phyloP scores from a whole-genome alignment of 1,140 invertebrate genomes.

The Drosophila persimilis region DNA sequence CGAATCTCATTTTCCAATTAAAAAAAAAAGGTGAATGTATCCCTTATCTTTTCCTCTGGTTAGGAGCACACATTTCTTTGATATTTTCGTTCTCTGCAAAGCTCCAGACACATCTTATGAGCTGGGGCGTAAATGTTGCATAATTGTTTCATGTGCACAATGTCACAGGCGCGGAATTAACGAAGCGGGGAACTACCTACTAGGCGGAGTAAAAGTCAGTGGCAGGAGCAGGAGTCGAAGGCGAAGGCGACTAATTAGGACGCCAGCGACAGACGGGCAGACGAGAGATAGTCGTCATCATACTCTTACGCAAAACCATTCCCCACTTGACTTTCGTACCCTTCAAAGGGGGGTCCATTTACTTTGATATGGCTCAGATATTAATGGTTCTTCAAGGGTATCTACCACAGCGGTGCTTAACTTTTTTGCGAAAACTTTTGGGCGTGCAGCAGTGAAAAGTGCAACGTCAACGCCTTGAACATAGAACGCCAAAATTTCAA shows the following conservation, averaged over 20 bases:
- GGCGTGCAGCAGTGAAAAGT: conserved; percentile 50
- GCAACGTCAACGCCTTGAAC: conserved; percentile 66
- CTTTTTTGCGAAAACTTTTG: conserved; percentile 25
- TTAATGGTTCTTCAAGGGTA: conserved; percentile 11
- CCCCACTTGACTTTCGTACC: conserved; percentile 11
- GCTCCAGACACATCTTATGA: conserved; percentile 27
- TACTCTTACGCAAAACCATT: conserved; percentile 5
- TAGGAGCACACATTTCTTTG: not conserved
- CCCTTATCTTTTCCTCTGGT: too few species aligned
- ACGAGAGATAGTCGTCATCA: conserved; percentile 36
- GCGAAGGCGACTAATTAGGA: conserved; percentile 54
- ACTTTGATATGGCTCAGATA: too few species aligned
- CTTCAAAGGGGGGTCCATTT: too few species aligned
- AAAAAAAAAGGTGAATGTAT: too few species aligned
- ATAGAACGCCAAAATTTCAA: conserved; percentile 16
- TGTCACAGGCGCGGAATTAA: conserved; percentile 65
- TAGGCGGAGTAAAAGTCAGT: conserved; percentile 1
- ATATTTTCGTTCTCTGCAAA: not conserved
- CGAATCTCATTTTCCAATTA: too few species aligned
- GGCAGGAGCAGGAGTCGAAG: conserved; percentile 2
- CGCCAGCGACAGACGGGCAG: conserved; percentile 23
- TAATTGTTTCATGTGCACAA: conserved; percentile 69
- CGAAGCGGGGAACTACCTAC: conserved; percentile 43
- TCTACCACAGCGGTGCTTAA: too few species aligned
- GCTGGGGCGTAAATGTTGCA: conserved; percentile 60